Base-by-base conservation (phyloP, 2,113 vertebrate genomes). In the Nycticebus coucang region DNA sequence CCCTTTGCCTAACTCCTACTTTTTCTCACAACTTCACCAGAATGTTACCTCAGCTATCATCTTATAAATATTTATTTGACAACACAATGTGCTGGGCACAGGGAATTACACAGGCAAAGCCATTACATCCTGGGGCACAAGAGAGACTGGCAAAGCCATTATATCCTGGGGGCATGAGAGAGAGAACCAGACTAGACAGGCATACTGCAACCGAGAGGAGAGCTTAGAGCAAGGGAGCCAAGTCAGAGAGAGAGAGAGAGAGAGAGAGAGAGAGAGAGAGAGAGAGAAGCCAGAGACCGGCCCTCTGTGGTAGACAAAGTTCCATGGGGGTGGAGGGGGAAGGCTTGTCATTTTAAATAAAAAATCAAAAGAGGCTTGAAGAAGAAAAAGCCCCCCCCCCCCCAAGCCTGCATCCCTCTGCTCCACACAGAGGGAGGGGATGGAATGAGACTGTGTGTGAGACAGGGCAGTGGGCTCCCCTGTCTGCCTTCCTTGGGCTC, bases 381-480 rank as follows among this genome's bases (percentile, higher is more conserved):
- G 50, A 71, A 82, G n/a, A 21, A 50, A 5, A n/a, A n/a, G 45
- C 45, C 45, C 45, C 45, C 45, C 9, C 8, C 45, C 8, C 10
- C 21, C 11, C 59, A 21, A 50, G 30, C 33, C 24, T 22, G 60
- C 11, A 18, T 28, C 5, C 2, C 55, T 15, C 21, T 5, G 24
- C 26, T 57, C 45, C 37, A 17, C 10, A 62, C 1, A 50, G 12
- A 30, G 84, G 30, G 41, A 59, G 57, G 14, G 2, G 19, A 33
- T 50, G 55, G 10, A 55, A 7, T 4, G 18, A 41, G 10, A 55
- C 8, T 4, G 12, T 1, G n/a, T 4, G 8, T 1, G 10, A 11
- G 5, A 26, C 15, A 7, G 11, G 2, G 1, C 0, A 2, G 57
- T 14, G 8, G 7, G 45, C 26, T 69, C 28, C n/a, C 80, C 45